Percentiles rank a stretch among this genome's conserved stretches.
Evolutionary conservation across 2,113 vertebrate genomes (phyloP).

Genomic region (Prietella phreatophila): DNA sequence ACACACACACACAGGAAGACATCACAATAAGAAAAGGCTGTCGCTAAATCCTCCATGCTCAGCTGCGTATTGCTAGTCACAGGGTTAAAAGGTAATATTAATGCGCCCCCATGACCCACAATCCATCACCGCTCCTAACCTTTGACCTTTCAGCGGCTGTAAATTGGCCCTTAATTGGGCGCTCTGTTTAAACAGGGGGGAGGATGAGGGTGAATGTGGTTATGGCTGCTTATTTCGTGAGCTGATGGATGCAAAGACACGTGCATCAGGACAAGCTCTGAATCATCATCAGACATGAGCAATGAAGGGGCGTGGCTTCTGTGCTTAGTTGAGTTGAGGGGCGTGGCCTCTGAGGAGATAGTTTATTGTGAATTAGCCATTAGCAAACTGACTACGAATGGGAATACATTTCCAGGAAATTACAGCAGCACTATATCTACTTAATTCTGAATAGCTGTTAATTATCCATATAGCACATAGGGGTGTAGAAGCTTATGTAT

Average conservation of each 20-base stretch:
- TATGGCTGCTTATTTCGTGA: not conserved
- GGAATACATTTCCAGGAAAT: not conserved
- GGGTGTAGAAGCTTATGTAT: not conserved
- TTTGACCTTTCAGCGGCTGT: conserved; percentile 58
- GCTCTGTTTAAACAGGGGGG: conserved; percentile 38
- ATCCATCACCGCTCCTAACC: conserved; percentile 66
- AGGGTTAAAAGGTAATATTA: conserved; percentile 52
- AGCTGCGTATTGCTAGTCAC: not conserved
- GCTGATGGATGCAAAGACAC: conserved; percentile 12
- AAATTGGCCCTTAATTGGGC: conserved; percentile 70
- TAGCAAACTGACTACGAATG: not conserved
- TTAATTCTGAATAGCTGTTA: not conserved
- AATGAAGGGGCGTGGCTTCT: not conserved
- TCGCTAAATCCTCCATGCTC: not conserved
- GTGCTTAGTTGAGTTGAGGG: not conserved
- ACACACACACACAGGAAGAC: not conserved
- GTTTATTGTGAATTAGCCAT: not conserved
- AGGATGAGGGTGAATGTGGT: conserved; percentile 16
- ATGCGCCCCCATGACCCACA: conserved; percentile 58
- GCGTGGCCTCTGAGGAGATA: not conserved
- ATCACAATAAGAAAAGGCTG: not conserved
- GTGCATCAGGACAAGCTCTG: not conserved
- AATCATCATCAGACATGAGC: not conserved
- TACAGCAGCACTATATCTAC: not conserved
- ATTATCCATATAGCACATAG: not conserved